Evolutionary conservation across 2,888 invertebrate species (phyloP).

Genomic region (Isotomurus palustris): DNA sequence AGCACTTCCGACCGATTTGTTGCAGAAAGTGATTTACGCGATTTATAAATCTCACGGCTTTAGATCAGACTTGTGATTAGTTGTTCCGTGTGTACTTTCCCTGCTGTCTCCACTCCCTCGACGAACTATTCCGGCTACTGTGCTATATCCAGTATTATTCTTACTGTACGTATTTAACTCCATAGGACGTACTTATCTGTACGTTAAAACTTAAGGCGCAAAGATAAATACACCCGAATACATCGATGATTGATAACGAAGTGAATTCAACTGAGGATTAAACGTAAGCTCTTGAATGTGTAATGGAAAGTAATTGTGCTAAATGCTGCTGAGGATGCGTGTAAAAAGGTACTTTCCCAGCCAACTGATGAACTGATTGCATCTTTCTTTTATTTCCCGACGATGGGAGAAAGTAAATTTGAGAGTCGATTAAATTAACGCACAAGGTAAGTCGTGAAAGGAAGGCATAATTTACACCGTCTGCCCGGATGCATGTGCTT

Average conservation of each 20-base stretch:
- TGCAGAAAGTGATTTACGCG: background rate
- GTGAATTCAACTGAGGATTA: no score
- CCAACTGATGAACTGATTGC: background rate
- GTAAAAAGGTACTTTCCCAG: background rate
- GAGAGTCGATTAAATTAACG: background rate
- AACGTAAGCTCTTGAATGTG: no score
- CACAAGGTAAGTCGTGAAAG: background rate
- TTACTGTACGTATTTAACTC: no score
- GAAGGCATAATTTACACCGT: background rate
- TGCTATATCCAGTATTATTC: no score
- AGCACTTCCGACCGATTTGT: background rate
- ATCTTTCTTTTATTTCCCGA: background rate
- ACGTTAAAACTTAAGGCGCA: no score
- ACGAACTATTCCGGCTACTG: no score
- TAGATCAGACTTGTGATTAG: background rate
- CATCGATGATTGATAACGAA: background rate
- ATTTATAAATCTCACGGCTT: background rate
- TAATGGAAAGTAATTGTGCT: background rate
- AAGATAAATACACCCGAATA: no score
- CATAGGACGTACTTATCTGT: no score
- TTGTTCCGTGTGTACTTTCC: no score
- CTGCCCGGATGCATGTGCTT: no score
- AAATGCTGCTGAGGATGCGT: constrained; percentile 1
- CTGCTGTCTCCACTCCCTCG: no score
- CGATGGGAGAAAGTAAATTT: no score